A percentile compares a stretch with the other conserved stretches of the same genome.
phyloP scores from a whole-genome alignment of 1,140 invertebrate species.

The Brachionus paranguensis region DNA sequence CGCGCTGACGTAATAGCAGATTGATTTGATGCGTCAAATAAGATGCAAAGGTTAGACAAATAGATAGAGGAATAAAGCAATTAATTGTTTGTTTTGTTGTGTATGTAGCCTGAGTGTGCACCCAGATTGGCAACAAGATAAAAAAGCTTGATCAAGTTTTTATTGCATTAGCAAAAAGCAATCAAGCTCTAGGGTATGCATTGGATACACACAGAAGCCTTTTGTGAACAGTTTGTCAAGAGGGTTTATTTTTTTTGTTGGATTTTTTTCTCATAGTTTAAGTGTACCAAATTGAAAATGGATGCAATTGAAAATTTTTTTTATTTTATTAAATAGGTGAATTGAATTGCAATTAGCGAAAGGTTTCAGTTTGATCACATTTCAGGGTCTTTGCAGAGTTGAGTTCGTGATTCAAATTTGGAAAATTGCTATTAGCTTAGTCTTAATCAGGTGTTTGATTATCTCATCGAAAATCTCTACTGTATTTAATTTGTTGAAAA shows the following conservation, averaged over 20 bases:
- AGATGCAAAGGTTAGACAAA: neutral
- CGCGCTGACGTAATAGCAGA: neutral
- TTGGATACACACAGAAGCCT: neutral
- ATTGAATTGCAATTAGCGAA: neutral
- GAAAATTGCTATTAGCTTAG: neutral
- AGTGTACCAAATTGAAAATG: neutral
- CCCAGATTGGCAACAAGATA: neutral
- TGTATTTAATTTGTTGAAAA: neutral
- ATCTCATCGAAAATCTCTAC: conserved; percentile 5
- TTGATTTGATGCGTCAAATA: neutral
- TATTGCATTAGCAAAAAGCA: too few species aligned
- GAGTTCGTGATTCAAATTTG: too few species aligned
- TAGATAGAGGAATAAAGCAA: neutral
- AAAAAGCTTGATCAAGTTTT: too few species aligned
- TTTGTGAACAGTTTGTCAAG: neutral
- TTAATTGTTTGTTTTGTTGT: neutral
- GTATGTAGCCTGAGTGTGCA: neutral
- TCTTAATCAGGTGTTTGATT: conserved; percentile 5
- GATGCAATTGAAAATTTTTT: neutral
- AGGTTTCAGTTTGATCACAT: neutral
- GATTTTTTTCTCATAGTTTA: neutral
- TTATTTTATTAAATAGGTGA: neutral
- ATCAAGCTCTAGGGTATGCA: neutral
- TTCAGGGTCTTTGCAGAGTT: neutral
- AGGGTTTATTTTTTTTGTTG: neutral